Base-by-base conservation (phyloP, 2,888 invertebrate species). In the Apodemia hepburni region DNA sequence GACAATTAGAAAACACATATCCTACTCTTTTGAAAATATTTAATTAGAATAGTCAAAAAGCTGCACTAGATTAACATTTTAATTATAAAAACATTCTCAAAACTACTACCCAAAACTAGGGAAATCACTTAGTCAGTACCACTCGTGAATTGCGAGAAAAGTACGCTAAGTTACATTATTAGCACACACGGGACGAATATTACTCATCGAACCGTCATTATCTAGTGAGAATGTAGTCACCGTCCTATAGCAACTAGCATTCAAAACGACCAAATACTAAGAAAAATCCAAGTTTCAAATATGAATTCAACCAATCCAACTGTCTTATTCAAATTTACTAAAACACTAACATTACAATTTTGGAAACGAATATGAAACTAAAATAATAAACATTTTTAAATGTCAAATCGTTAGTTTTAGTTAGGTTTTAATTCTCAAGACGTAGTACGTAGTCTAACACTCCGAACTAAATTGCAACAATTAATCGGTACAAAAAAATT, bases 1-100 rank as follows among this genome's bases (percentile, higher is more conserved):
- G 60, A 49, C 33, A 61, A 11, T 8, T 47, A 45, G 58, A 58
- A 61, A 61, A 58, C 29, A 45, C 45, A 58, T 45, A 61, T 47
- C 45, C 47, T 17, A n/a, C 22, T 11, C 11, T 18, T 51, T 51
- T 51, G 27, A 22, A 51, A 51, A 22, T 54, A 54, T 54, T 12
- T 54, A 54, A 54, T 54, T 54, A 54, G 54, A 54, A 54, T 27
- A 54, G 11, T 54, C 54, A 54, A 54, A 54, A 54, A 54, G 54
- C 54, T 22, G 54, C 18, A 54, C 54, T 54, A 54, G 12, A 12
- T 27, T 18, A 27, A 27, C 27, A 27, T 54, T 54, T 54, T 54
- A 54, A 54, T 12, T 54, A 54, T 54, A 54, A 54, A 54, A 54
- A 27, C 18, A 18, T 49, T 49, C 27, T 51, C 51, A 51, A 51